Evolutionary conservation across 35 echinoderm and acorn worm genomes (phyloP).

Genomic region (Patiria miniata): DNA sequence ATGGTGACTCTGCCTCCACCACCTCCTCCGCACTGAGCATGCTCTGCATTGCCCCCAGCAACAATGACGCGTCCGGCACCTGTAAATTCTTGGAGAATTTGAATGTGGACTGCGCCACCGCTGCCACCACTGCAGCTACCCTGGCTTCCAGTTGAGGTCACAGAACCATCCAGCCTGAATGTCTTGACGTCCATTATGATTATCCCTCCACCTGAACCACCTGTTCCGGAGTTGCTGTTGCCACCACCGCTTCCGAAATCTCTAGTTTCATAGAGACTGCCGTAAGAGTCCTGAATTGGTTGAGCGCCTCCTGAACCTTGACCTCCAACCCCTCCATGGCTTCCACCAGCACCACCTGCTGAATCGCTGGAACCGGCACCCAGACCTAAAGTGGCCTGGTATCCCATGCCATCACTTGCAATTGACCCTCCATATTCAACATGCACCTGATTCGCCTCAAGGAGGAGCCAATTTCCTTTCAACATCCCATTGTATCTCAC

Average conservation of each 20-base stretch:
- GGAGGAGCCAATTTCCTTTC: conserved; percentile 36
- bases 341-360: conserved; percentile 60
- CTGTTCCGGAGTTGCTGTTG: conserved; percentile 21
- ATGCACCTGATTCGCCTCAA: conserved; percentile 34
- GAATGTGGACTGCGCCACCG: conserved; percentile 72
- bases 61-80: conserved; percentile 60
- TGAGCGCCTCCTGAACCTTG: conserved; percentile 35
- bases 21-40: conserved; percentile 62
- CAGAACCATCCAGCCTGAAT: conserved; percentile 72
- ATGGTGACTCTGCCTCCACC: conserved; percentile 78
- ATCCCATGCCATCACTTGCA: conserved; percentile 56
- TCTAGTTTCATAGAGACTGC: conserved; percentile 71
- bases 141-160: conserved; percentile 59
- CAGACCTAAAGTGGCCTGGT: conserved; percentile 38
- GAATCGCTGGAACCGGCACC: conserved; percentile 42
- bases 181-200: conserved; percentile 32
- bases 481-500: conserved; percentile 63
- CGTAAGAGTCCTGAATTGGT: conserved; percentile 30
- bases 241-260: conserved; percentile 90
- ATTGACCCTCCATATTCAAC: conserved; percentile 75
- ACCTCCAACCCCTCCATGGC: conserved; percentile 85
- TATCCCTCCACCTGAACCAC: conserved; percentile 75
- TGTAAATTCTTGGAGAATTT: conserved; percentile 26
- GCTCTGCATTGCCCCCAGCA: conserved; percentile 64
- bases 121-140: conserved; percentile 71